Conservation (phyloP, 1,140 invertebrate genomes). For the Anoplolepis gracilipes region DNA sequence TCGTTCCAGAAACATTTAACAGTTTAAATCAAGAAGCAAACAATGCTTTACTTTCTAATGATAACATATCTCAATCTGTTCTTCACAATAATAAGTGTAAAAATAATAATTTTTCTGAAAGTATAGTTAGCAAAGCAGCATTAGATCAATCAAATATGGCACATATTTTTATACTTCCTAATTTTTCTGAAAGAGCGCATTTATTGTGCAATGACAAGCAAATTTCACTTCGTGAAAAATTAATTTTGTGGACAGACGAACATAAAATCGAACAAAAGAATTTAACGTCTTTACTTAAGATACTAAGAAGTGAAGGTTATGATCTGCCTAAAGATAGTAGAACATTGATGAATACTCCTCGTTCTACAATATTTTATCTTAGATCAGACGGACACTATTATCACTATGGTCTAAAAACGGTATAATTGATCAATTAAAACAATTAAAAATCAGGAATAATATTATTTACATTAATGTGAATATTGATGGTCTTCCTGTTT, state of each 20-base stretch:
- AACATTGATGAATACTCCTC: constrained; percentile 7
- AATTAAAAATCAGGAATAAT: background rate
- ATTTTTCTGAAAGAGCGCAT: background rate
- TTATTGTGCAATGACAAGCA: background rate
- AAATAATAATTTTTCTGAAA: background rate
- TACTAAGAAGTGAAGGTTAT: background rate
- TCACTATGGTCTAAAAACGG: constrained; percentile 1
- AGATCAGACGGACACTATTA: constrained; percentile 1
- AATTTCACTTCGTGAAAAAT: background rate
- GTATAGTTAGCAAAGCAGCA: background rate
- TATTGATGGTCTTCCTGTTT: background rate
- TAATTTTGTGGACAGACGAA: background rate
- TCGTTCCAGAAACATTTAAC: background rate
- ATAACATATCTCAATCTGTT: background rate
- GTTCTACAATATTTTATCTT: background rate
- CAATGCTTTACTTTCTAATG: background rate
- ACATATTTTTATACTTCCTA: background rate
- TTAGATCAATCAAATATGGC: background rate
- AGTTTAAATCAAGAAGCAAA: background rate
- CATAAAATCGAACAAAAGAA: background rate
- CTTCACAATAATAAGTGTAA: no score
- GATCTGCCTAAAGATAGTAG: background rate
- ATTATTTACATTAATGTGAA: background rate
- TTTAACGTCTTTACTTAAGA: constrained; percentile 7
- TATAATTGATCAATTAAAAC: background rate